Percentiles rank a stretch among this genome's conserved stretches.
These are phyloP conservation scores for Calcarius ornatus DNA, from an alignment of 2,113 vertebrate genomes.

Conservation along the genomic window DNA sequence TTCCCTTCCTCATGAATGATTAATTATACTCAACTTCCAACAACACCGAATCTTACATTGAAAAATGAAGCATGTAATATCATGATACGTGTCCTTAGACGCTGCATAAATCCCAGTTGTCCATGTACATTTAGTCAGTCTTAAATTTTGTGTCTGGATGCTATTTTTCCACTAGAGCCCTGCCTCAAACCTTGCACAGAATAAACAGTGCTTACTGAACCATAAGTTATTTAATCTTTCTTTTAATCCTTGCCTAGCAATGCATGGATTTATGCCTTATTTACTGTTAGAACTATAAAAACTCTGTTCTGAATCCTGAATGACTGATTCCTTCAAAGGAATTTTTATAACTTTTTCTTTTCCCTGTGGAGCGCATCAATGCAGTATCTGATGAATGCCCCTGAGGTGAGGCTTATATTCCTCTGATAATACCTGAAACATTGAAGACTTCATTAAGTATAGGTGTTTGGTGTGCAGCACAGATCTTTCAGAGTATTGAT, in stretches of 20 bases:
- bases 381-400: not conserved
- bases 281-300: not conserved
- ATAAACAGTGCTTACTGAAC: not conserved
- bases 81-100: not conserved
- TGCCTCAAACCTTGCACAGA: not conserved
- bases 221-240: not conserved
- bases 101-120: not conserved
- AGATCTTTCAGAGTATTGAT: not conserved
- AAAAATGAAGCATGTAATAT: not conserved
- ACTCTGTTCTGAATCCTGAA: not conserved
- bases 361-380: not conserved
- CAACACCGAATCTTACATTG: not conserved
- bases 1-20: not conserved
- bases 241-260: constrained; percentile 15
- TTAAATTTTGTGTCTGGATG: not conserved
- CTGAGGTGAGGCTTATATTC: not conserved
- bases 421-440: not conserved
- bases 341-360: not conserved
- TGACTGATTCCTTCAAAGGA: not conserved
- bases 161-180: not conserved
- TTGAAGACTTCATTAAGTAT: not conserved
- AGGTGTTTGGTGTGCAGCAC: not conserved
- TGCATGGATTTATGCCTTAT: not conserved
- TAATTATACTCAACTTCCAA: not conserved
- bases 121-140: not conserved